Evolutionary conservation across 2,888 invertebrate species (phyloP), one percentile per base, ranked within the genome.

Genomic region (Tinea semifulvella): DNA sequence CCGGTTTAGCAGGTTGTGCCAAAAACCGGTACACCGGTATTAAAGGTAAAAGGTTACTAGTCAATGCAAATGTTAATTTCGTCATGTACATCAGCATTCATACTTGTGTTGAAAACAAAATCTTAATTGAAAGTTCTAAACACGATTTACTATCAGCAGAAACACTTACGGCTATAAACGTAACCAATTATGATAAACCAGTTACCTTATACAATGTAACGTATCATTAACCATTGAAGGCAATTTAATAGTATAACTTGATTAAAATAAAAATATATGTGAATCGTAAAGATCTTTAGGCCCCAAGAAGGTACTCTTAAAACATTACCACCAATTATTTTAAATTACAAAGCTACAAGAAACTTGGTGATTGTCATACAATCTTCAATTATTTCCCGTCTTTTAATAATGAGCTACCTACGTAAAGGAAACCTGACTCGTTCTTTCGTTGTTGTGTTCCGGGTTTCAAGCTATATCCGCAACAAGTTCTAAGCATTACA

Each of bases 31-130:
- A 73, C n/a, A n/a, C n/a, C 58, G 51, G 56, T 54, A 54, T 56
- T 58, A 63, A 64, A 65, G 63, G 66, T 63, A 68, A 71, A 72
- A 72, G 69, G 68, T 71, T 74, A 67, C 57, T 59, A 60, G 61
- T 52, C 43, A 46, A 46, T 38, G 11, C 20, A 42, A 40, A 36
- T 51, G 46, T 50, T n/a, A 26, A 49, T 42, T 51, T 52, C 13
- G 13, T 31, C 31, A 31, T 13, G 22, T 7, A 31, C 11, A 14
- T 31, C 2, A 4, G 11, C 14, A 31, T 31, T 31, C 31, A n/a
- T 14, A 31, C 11, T 13, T 13, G 26, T 26, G 2, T 31, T 6
- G 11, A 31, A 31, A 13, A 14, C 31, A 31, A n/a, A 31, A 31
- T 13, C 2, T 11, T 31, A 31, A 31, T 31, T 31, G 31, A 13